phyloP scores from a whole-genome alignment of 2,113 vertebrate genomes.

The Hydropotes inermis region DNA sequence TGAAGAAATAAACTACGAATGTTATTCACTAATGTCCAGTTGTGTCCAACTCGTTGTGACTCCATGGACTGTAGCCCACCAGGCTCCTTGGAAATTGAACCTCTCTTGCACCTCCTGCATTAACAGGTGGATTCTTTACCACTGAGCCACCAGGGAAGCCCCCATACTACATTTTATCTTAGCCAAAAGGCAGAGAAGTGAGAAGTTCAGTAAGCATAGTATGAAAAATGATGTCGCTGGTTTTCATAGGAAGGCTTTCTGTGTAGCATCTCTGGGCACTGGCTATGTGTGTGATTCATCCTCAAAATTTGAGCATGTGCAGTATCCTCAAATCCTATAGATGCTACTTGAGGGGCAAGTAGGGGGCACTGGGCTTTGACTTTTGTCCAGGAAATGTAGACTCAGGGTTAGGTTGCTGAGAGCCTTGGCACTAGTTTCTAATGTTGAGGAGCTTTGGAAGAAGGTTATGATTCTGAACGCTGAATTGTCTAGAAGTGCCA shows the following conservation, averaged over 20 bases:
- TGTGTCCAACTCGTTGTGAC: neutral
- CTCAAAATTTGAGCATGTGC: neutral
- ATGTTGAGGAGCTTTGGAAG: neutral
- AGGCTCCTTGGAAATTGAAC: neutral
- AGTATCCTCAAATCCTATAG: neutral
- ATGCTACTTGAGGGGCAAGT: neutral
- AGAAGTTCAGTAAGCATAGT: neutral
- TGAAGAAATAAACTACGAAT: conserved; percentile 4
- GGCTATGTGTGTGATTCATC: neutral
- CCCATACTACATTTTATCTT: neutral
- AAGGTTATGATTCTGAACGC: neutral
- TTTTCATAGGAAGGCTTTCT: neutral
- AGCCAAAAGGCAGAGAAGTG: neutral
- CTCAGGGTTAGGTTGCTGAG: neutral
- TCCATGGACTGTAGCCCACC: neutral
- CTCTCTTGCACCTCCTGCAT: neutral
- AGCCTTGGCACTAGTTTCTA: conserved; percentile 5
- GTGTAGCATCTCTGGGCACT: neutral
- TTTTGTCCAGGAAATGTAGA: neutral
- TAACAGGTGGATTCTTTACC: neutral
- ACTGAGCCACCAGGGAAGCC: neutral
- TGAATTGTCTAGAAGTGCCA: neutral
- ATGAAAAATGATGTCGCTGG: neutral
- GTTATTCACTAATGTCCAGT: neutral
- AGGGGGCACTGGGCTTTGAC: neutral